A percentile compares a stretch with the other conserved stretches of the same genome.
phyloP scores from a whole-genome alignment of 2,113 vertebrate species.

The Hydropotes inermis region DNA sequence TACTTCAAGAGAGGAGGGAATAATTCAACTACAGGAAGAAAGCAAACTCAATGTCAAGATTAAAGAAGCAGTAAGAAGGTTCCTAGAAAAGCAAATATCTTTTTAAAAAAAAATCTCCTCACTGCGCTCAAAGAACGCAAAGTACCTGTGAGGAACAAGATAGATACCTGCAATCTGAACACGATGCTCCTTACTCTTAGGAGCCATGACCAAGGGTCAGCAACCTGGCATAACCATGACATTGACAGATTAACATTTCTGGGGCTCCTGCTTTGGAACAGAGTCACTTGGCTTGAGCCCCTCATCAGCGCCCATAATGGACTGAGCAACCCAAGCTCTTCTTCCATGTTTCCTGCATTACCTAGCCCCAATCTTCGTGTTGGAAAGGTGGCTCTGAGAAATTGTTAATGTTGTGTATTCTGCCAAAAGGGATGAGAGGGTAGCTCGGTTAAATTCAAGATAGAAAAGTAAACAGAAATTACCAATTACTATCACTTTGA shows the following conservation, averaged over 20 bases:
- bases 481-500: neutral
- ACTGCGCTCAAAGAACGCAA: neutral
- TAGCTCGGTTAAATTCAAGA: neutral
- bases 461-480: neutral
- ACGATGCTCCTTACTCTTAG: fast-evolving
- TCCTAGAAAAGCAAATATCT: neutral
- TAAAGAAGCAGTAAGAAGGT: neutral
- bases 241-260: neutral
- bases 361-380: neutral
- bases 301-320: neutral
- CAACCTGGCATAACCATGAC: fast-evolving
- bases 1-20: neutral
- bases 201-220: neutral
- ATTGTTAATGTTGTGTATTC: neutral
- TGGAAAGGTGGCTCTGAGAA: neutral
- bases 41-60: neutral
- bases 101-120: neutral
- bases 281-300: neutral
- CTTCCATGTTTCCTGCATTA: neutral
- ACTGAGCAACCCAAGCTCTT: neutral
- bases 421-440: neutral
- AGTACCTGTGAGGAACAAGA: neutral
- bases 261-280: neutral
- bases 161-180: neutral
- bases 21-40: neutral